Conservation (phyloP, 2,888 invertebrate species). For the Phalera bucephala region DNA sequence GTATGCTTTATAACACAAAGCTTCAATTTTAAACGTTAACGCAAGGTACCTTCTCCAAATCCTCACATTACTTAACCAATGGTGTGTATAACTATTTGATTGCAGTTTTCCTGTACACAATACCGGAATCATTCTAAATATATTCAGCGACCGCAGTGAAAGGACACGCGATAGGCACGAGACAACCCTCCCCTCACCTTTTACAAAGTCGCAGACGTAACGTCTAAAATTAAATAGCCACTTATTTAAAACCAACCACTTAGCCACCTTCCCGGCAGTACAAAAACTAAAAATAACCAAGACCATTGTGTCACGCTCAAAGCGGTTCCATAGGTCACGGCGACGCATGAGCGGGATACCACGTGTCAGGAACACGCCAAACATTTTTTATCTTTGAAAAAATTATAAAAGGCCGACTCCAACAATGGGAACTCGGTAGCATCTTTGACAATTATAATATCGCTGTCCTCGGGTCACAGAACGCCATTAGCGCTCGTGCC, state of each 20-base stretch:
- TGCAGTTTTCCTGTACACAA: conserved; percentile 3
- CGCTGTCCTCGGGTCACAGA: conserved; percentile 43
- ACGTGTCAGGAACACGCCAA: conserved; percentile 82
- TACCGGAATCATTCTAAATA: too few species aligned
- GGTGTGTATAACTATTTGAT: conserved; percentile 1
- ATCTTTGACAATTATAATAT: conserved; percentile 84
- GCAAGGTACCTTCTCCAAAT: too few species aligned
- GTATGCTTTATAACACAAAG: too few species aligned
- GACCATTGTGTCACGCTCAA: conserved; percentile 78
- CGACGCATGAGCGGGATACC: conserved; percentile 65
- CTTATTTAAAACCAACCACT: conserved; percentile 80
- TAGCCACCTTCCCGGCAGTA: conserved; percentile 77
- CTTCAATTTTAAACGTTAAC: too few species aligned
- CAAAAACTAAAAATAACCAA: conserved; percentile 80
- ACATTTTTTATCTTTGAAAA: conserved; percentile 81
- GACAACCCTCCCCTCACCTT: conserved; percentile 76
- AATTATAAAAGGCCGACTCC: conserved; percentile 76
- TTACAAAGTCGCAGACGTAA: conserved; percentile 67
- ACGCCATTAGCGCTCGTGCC: conserved; percentile 47
- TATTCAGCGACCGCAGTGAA: conserved; percentile 47
- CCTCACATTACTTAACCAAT: too few species aligned
- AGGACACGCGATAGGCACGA: conserved; percentile 74
- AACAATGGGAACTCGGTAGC: conserved; percentile 80
- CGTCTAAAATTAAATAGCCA: conserved; percentile 78
- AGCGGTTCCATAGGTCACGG: conserved; percentile 82